Conservation (phyloP, 2,113 vertebrate species). For the Coturnix japonica region DNA sequence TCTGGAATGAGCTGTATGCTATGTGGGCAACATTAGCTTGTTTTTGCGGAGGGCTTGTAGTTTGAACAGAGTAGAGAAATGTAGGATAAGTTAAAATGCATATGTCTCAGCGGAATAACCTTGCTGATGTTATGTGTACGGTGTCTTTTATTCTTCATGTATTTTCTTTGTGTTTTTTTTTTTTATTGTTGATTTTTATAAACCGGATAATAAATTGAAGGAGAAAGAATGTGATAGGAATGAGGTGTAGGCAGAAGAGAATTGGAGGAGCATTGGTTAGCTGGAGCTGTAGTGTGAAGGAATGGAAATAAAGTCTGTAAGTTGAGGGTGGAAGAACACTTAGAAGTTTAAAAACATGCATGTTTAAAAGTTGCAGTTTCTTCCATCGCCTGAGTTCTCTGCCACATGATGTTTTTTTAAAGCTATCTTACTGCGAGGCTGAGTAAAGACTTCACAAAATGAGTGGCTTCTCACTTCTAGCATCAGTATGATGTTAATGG, state of each 20-base stretch:
- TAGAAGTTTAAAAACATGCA: background rate
- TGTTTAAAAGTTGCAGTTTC: background rate
- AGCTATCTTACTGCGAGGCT: background rate
- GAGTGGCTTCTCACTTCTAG: background rate
- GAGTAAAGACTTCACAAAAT: background rate
- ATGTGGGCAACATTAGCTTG: background rate
- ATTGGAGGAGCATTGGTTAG: background rate
- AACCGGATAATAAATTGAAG: background rate
- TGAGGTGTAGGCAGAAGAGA: background rate
- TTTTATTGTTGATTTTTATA: background rate
- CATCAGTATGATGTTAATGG: background rate
- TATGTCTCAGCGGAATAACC: background rate
- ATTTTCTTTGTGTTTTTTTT: background rate
- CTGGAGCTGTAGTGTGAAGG: background rate
- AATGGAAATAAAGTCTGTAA: background rate
- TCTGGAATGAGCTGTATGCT: background rate
- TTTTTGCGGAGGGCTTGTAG: rapidly evolving
- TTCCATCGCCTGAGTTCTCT: background rate
- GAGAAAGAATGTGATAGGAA: background rate
- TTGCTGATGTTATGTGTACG: background rate
- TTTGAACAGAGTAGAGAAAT: background rate
- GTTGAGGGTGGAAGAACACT: background rate
- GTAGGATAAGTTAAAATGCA: background rate
- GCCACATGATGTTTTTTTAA: background rate
- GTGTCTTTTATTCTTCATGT: background rate